Evolutionary conservation across 2,888 invertebrate genomes (phyloP).

Genomic region (Drosophila macrothrix): DNA sequence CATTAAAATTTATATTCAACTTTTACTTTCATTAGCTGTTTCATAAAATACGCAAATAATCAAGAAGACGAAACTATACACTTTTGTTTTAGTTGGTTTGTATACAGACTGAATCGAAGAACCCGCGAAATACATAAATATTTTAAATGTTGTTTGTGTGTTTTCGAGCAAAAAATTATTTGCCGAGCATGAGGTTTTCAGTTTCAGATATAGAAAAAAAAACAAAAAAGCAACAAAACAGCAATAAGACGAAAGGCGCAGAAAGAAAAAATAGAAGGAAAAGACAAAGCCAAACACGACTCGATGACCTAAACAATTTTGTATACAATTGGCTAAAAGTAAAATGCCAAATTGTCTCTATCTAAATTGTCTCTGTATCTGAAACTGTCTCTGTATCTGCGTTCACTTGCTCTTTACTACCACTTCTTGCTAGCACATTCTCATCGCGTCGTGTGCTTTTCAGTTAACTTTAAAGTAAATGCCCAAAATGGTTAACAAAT

Average conservation of each 20-base stretch:
- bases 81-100: neutral
- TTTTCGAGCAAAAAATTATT: slow-evolving; percentile 14
- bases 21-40: slow-evolving; percentile 41
- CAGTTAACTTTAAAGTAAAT: slow-evolving; percentile 20
- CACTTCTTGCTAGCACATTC: slow-evolving; percentile 47
- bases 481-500: slow-evolving; percentile 38
- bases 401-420: slow-evolving; percentile 20
- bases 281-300: slow-evolving; percentile 35
- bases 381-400: slow-evolving; percentile 10
- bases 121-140: slow-evolving; percentile 4
- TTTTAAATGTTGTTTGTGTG: slow-evolving; percentile 17
- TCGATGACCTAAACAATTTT: slow-evolving; percentile 74
- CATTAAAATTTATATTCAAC: slow-evolving; percentile 29
- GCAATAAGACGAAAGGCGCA: slow-evolving; percentile 26
- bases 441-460: slow-evolving; percentile 18
- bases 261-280: slow-evolving; percentile 1
- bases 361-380: slow-evolving; percentile 7
- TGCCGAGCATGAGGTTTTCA: slow-evolving; percentile 23
- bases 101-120: neutral
- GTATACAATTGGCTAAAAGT: slow-evolving; percentile 67
- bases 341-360: slow-evolving; percentile 69
- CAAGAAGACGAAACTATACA: neutral
- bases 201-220: slow-evolving; percentile 16
- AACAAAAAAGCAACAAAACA: slow-evolving; percentile 28
- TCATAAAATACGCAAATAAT: slow-evolving; percentile 12